Conservation (phyloP, 23 tunicate species). For the Phallusia fumigata region DNA sequence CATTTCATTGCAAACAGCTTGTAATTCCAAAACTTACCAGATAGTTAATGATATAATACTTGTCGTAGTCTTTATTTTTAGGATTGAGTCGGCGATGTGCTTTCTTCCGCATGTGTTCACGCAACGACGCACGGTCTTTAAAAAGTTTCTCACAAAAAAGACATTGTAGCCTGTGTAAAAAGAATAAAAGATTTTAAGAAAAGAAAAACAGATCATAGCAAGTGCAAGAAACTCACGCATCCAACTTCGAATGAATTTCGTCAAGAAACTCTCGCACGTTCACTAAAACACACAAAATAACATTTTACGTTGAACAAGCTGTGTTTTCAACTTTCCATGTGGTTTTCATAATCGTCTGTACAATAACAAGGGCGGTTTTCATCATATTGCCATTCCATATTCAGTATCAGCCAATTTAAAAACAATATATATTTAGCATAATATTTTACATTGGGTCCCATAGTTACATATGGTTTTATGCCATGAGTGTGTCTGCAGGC, state of each 20-base stretch:
- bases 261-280: constrained; percentile 80
- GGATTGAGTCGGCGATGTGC: constrained; percentile 87
- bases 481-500: too few relatives aligned
- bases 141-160: constrained; percentile 87
- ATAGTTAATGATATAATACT: constrained; percentile 89
- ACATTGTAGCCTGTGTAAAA: constrained; percentile 51
- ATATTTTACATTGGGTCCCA: too few relatives aligned
- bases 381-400: too few relatives aligned
- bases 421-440: too few relatives aligned
- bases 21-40: constrained; percentile 20
- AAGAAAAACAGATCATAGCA: background rate
- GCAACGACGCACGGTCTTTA: constrained; percentile 74
- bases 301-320: background rate
- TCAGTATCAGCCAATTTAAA: too few relatives aligned
- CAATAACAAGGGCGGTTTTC: too few relatives aligned
- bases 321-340: too few relatives aligned
- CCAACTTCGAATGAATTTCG: constrained; percentile 62
- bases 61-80: constrained; percentile 75
- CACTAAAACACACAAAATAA: constrained; percentile 13
- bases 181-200: background rate
- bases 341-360: too few relatives aligned
- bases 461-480: too few relatives aligned
- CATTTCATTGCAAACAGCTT: background rate
- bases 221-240: constrained; percentile 20
- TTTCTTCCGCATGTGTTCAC: constrained; percentile 97